Percentiles rank a stretch among this genome's conserved stretches.
phyloP scores from a whole-genome alignment of 2,888 invertebrate species.

The Drosophila affinis region DNA sequence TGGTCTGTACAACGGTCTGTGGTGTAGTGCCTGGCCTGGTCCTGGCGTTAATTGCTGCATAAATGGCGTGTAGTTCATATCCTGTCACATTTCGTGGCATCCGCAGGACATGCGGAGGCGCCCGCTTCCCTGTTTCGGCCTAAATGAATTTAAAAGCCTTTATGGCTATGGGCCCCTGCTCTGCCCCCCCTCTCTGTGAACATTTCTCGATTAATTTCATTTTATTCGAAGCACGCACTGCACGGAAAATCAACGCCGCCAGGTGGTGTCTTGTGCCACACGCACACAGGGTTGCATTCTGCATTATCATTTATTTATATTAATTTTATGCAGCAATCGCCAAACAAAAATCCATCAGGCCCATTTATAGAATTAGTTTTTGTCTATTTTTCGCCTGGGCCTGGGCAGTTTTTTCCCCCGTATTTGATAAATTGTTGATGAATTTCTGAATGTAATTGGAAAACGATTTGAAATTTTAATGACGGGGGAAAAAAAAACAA shows the following conservation, averaged over 20 bases:
- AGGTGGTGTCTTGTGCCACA: neutral
- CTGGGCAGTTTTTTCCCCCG: no score
- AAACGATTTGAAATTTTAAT: constrained; percentile 65
- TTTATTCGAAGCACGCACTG: constrained; percentile 50
- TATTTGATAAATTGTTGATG: constrained; percentile 41
- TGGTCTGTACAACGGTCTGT: constrained; percentile 14
- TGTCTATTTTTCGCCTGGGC: neutral
- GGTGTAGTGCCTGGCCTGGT: constrained; percentile 47
- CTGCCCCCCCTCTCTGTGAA: neutral
- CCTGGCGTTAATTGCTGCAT: constrained; percentile 72
- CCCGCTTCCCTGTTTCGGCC: constrained; percentile 28
- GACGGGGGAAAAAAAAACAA: constrained; percentile 25
- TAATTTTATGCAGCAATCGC: neutral
- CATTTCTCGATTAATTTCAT: constrained; percentile 70
- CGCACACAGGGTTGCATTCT: constrained; percentile 5
- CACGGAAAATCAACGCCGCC: neutral
- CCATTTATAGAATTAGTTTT: constrained; percentile 7
- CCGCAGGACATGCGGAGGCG: constrained; percentile 44
- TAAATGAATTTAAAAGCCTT: constrained; percentile 72
- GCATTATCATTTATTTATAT: neutral
- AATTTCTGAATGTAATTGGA: constrained; percentile 53
- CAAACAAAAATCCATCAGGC: constrained; percentile 1
- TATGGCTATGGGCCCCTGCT: constrained; percentile 37
- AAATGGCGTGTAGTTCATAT: constrained; percentile 74
- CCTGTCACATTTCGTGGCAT: constrained; percentile 64